These are phyloP conservation scores for Lepidurus packardi DNA, from an alignment of 1,140 invertebrate genomes.

Conservation along the genomic window DNA sequence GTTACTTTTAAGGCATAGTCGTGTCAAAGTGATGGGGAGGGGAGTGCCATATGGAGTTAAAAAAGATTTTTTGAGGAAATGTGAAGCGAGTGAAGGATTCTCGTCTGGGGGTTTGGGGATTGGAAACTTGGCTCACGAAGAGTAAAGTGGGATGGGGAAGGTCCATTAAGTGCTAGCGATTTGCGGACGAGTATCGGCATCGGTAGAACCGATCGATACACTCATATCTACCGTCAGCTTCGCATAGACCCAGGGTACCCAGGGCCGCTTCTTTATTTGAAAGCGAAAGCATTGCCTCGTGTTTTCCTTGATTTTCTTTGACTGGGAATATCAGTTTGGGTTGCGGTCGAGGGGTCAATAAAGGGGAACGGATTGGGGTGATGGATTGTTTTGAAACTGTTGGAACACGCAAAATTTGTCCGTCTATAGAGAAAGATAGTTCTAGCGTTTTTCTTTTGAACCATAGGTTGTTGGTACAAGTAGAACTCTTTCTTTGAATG, in stretches of 20 bases:
- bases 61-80: background rate
- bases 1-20: too few relatives aligned
- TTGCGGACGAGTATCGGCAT: background rate
- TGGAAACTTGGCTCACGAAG: background rate
- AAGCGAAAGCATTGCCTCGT: background rate
- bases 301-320: background rate
- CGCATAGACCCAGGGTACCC: too few relatives aligned
- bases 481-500: too few relatives aligned
- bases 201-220: background rate
- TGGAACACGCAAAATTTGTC: background rate
- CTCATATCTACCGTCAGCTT: background rate
- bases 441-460: too few relatives aligned
- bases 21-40: too few relatives aligned
- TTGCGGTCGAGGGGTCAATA: background rate
- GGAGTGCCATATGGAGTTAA: background rate
- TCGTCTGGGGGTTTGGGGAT: background rate
- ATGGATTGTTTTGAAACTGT: background rate
- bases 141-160: background rate
- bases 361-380: background rate
- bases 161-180: conserved; percentile 1
- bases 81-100: too few relatives aligned
- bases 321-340: background rate
- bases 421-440: too few relatives aligned
- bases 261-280: too few relatives aligned
- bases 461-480: too few relatives aligned